A percentile compares a stretch with the other conserved stretches of the same genome.
Conservation (phyloP, 1,140 invertebrate genomes). For the Drosophila orena region DNA sequence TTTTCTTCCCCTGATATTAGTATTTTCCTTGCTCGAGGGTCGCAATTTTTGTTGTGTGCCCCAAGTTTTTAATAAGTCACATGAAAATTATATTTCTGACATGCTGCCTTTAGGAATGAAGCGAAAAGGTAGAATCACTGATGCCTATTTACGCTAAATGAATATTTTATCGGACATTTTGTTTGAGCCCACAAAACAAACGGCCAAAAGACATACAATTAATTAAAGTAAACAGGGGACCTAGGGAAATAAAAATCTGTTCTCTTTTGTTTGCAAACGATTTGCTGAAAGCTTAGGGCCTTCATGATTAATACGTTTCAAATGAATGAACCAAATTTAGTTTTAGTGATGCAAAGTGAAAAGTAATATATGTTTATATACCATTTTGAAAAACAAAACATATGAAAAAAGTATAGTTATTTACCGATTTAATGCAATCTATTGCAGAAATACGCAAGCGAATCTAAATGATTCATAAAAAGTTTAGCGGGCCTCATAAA, state of each 20-base stretch:
- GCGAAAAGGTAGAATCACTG: constrained; percentile 36
- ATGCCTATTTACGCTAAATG: constrained; percentile 64
- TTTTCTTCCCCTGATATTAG: constrained; percentile 19
- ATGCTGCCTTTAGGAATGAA: constrained; percentile 52
- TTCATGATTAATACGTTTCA: neutral
- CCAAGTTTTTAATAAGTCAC: constrained; percentile 67
- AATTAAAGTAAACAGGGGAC: constrained; percentile 53
- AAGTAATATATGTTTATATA: too few species aligned
- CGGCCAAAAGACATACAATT: constrained; percentile 54
- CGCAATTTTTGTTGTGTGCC: constrained; percentile 36
- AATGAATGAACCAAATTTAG: neutral
- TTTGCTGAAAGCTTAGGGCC: neutral
- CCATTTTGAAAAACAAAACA: neutral
- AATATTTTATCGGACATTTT: constrained; percentile 75
- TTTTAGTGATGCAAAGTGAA: neutral
- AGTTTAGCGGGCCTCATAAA: constrained; percentile 9
- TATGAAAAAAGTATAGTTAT: neutral
- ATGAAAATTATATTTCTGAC: constrained; percentile 73
- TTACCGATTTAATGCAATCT: neutral
- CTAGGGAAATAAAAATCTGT: constrained; percentile 1
- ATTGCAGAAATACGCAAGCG: neutral
- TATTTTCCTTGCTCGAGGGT: constrained; percentile 16
- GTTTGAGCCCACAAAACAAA: constrained; percentile 34
- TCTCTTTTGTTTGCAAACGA: neutral
- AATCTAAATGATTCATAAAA: constrained; percentile 14